Base-by-base conservation (phyloP, 2,888 invertebrate species). In the Tholera decimalis region DNA sequence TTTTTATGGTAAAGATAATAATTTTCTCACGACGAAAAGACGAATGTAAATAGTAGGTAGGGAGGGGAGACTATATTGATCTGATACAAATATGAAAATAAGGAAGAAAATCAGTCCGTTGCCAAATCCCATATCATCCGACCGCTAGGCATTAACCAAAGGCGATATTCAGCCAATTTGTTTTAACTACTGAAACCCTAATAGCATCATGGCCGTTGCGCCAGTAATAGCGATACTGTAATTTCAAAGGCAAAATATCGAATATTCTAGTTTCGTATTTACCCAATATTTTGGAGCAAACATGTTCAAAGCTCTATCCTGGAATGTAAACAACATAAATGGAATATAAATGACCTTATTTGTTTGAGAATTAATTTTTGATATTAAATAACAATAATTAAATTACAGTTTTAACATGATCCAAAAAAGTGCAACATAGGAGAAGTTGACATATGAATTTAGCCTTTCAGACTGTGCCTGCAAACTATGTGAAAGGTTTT, bases 221-320 rank as follows among this genome's bases (percentile, higher is more conserved):
- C 47, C 22, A 22, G 5, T 33, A 18, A 11, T 35, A 13, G 18
- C 11, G 28, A 35, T 35, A 15, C 26, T n/a, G 24, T 46, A 39
- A 53, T 37, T 43, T 35, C 35, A 35, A 35, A 35, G 15, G 35
- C 15, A 35, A 35, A 35, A 35, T 68, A 59, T 68, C 18, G 18
- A 63, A 56, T 71, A 47, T 37, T 56, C 56, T 47, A 70, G 51
- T 30, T 33, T 51, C 8, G 11, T 53, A 33, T 63, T 71, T 47
- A 49, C 18, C 47, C 41, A 43, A 70, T 63, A 53, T 54, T 70
- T 50, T n/a, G 22, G 44, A 61, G 43, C 41, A 56, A 71, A 56
- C 46, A 33, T 43, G 20, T 20, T 53, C 51, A 71, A 51, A 63
- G 63, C 24, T 63, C 26, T 53, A 37, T 18, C n/a, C 18, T n/a